These are phyloP conservation scores for Astreopora myriophthalma DNA, from an alignment of 64 coral and sea anemone species.

Conservation along the genomic window DNA sequence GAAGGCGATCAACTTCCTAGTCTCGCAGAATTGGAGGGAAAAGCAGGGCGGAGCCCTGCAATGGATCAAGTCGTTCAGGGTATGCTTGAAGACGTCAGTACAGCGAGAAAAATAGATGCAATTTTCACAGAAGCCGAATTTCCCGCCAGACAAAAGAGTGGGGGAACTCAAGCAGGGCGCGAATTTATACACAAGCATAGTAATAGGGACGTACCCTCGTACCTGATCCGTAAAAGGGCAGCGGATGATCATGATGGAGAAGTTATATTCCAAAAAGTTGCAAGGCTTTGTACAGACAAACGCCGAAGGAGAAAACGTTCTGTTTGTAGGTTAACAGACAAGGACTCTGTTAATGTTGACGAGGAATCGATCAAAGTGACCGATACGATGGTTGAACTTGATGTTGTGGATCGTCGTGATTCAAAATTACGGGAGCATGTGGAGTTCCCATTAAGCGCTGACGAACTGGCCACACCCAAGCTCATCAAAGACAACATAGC, in stretches of 20 bases:
- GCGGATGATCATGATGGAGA: conserved; percentile 31
- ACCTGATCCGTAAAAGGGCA: conserved; percentile 24
- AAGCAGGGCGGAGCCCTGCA: conserved; percentile 12
- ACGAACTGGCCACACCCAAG: conserved; percentile 23
- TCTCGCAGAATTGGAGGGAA: background rate
- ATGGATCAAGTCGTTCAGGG: background rate
- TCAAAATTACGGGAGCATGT: background rate
- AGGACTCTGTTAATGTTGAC: background rate
- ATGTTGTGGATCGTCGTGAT: conserved; percentile 23
- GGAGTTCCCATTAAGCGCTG: background rate
- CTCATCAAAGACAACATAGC: conserved; percentile 5
- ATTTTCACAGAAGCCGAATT: background rate
- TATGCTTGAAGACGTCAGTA: background rate
- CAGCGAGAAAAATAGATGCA: background rate
- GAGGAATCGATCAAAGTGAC: background rate
- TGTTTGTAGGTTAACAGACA: background rate
- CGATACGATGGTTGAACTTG: conserved; percentile 11
- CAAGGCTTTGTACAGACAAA: background rate
- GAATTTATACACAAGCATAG: background rate
- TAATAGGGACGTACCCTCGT: background rate
- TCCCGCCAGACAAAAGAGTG: background rate
- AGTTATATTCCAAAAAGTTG: background rate
- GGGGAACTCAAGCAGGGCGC: background rate
- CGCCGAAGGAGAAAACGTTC: conserved; percentile 5
- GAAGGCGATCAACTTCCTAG: background rate